phyloP scores from a whole-genome alignment of 2,113 vertebrate genomes.

The Elephantulus edwardii region DNA sequence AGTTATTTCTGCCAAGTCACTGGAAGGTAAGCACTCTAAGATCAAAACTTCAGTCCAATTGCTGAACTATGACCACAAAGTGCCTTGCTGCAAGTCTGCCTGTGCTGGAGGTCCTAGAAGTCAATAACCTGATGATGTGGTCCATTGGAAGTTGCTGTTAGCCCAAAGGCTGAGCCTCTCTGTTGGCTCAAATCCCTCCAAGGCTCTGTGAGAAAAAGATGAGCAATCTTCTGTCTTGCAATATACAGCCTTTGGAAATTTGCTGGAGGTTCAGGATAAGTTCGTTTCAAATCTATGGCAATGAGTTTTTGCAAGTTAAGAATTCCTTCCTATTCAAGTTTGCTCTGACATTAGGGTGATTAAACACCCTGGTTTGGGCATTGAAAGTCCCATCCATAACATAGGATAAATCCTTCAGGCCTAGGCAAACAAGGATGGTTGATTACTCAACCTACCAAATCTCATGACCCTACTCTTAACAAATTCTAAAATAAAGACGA shows the following conservation, averaged over 20 bases:
- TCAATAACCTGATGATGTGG: too few species aligned
- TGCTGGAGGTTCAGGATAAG: too few species aligned
- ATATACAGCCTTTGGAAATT: too few species aligned
- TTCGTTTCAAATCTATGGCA: too few species aligned
- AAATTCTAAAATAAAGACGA: background rate
- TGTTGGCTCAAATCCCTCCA: too few species aligned
- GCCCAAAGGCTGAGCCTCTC: too few species aligned
- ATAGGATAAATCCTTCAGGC: background rate
- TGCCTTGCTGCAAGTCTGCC: background rate
- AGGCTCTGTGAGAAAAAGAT: too few species aligned
- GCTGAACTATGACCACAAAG: background rate
- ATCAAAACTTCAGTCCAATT: background rate
- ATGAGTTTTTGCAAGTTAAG: too few species aligned
- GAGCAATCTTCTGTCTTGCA: too few species aligned
- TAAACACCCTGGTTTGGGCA: background rate
- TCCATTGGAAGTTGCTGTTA: too few species aligned
- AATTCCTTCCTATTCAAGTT: background rate
- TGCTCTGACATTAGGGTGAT: background rate
- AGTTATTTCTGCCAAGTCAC: background rate
- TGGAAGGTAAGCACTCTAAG: background rate
- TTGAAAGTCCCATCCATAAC: background rate
- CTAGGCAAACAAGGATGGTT: background rate
- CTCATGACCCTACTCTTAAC: accelerated
- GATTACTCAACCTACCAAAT: background rate
- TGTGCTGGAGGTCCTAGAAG: background rate